These are phyloP conservation scores for Lutraria rhynchaena DNA, from an alignment of 1,140 invertebrate genomes.

Conservation along the genomic window DNA sequence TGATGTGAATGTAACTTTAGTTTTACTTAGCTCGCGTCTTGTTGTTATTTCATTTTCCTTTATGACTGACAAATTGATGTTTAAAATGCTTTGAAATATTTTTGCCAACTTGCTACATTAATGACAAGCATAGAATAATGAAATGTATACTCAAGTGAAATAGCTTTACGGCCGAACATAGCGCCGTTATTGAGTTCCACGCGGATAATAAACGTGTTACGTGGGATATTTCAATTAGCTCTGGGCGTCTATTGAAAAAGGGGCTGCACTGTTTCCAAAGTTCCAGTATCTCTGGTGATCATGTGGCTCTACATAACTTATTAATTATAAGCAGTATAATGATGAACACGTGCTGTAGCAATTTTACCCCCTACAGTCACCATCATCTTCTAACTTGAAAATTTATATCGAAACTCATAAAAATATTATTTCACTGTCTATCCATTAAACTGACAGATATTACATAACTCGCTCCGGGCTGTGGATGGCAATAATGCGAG, in stretches of 20 bases:
- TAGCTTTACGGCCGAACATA: background rate
- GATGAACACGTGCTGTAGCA: conserved; percentile 35
- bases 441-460: conserved; percentile 24
- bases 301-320: too few species aligned
- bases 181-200: background rate
- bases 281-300: too few species aligned
- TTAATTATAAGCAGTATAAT: conserved; percentile 1
- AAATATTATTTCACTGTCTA: conserved; percentile 46
- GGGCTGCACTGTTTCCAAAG: background rate
- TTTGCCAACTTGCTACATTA: too few species aligned
- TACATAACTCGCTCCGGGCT: conserved; percentile 14
- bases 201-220: background rate
- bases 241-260: background rate
- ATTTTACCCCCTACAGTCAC: conserved; percentile 8
- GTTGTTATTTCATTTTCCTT: too few species aligned
- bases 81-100: too few species aligned
- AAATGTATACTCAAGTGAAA: too few species aligned
- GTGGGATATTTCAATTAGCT: background rate
- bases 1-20: too few species aligned
- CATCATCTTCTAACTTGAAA: conserved; percentile 18
- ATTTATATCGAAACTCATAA: conserved; percentile 47
- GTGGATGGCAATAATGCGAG: background rate
- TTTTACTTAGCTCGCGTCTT: too few species aligned
- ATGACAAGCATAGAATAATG: too few species aligned
- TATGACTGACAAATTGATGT: too few species aligned